These are phyloP conservation scores for Lutjanus erythropterus DNA, from an alignment of 2,113 vertebrate species.

Conservation along the genomic window DNA sequence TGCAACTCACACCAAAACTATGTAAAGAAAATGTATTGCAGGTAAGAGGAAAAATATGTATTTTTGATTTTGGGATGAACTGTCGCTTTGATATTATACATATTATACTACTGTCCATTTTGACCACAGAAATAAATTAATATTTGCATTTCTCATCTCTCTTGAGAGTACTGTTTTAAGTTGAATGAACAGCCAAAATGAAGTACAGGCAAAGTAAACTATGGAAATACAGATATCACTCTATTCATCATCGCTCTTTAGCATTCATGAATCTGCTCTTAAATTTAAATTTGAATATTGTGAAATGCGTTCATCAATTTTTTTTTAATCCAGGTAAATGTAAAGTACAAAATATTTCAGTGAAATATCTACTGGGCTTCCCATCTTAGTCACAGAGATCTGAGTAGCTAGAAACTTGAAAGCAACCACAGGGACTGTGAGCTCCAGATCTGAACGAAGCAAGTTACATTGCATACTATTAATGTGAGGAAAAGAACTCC, in stretches of 20 bases:
- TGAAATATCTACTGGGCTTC: no score
- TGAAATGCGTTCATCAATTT: no score
- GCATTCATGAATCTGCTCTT: not conserved
- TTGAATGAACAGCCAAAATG: not conserved
- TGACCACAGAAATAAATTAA: not conserved
- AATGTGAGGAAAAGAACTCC: not conserved
- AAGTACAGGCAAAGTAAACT: not conserved
- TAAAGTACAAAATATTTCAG: no score
- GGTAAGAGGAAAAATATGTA: no score
- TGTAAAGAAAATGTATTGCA: no score
- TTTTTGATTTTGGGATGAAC: no score
- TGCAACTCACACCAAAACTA: no score
- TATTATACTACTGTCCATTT: not conserved
- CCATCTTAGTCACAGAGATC: not conserved
- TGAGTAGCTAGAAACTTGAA: not conserved
- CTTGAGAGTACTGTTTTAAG: not conserved
- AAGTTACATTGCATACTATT: not conserved
- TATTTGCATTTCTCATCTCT: constrained; percentile 5
- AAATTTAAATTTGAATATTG: not conserved
- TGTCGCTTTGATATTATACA: no score
- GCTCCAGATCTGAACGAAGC: not conserved
- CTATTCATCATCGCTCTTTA: not conserved
- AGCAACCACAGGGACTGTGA: not conserved
- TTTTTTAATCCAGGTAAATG: no score
- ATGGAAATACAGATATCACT: not conserved